A percentile compares a stretch with the other conserved stretches of the same genome.
phyloP scores from a whole-genome alignment of 2,888 invertebrate genomes.

The Cepaea hortensis region DNA sequence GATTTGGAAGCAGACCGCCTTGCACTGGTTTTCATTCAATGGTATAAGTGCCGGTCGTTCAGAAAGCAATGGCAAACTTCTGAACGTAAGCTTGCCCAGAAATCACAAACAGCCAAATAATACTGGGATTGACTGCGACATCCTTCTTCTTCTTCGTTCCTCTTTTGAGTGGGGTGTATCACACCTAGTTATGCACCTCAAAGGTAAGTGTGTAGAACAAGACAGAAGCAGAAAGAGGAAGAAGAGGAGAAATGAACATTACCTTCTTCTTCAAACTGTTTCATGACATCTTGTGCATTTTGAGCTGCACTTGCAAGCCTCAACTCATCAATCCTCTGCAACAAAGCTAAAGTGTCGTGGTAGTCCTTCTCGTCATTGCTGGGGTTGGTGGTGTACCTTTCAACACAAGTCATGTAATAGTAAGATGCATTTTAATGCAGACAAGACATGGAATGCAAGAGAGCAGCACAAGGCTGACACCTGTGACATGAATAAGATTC shows the following conservation, averaged over 20 bases:
- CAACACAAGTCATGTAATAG: too few relatives aligned
- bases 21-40: too few relatives aligned
- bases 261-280: conserved; percentile 62
- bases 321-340: conserved; percentile 58
- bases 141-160: too few relatives aligned
- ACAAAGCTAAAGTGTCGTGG: conserved; percentile 54
- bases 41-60: too few relatives aligned
- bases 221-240: not conserved
- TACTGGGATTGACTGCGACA: too few relatives aligned
- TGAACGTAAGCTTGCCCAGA: too few relatives aligned
- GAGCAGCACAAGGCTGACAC: not conserved
- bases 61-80: too few relatives aligned
- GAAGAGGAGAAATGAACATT: not conserved
- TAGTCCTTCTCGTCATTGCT: conserved; percentile 54
- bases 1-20: too few relatives aligned
- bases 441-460: not conserved
- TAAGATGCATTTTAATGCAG: not conserved
- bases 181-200: too few relatives aligned
- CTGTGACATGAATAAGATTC: not conserved
- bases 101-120: too few relatives aligned
- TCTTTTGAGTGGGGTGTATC: too few relatives aligned
- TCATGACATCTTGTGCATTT: conserved; percentile 55
- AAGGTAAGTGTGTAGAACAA: too few relatives aligned
- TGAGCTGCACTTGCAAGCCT: conserved; percentile 45
- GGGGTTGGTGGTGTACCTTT: conserved; percentile 53